Evolutionary conservation across 2,113 vertebrate genomes (phyloP).

Genomic region (Callionymus lyra): DNA sequence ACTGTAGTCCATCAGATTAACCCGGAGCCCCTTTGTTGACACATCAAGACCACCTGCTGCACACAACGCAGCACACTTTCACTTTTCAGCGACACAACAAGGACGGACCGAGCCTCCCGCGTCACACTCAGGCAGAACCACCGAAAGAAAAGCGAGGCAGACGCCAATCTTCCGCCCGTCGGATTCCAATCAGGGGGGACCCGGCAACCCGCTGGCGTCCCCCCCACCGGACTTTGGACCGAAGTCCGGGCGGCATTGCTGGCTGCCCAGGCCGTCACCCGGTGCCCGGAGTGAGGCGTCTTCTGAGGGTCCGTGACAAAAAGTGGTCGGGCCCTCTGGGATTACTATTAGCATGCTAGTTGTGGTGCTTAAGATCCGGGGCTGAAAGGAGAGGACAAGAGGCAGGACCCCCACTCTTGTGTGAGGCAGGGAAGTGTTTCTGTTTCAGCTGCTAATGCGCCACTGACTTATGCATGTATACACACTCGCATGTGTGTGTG

Average conservation of each 20-base stretch:
- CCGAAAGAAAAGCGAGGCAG: slow-evolving; percentile 28
- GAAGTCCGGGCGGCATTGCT: slow-evolving; percentile 54
- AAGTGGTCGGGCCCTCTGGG: slow-evolving; percentile 62
- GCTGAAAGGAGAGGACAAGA: slow-evolving; percentile 61
- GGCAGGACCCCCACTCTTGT: slow-evolving; percentile 48
- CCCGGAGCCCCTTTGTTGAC: slow-evolving; percentile 42
- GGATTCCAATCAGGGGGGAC: slow-evolving; percentile 33
- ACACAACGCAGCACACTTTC: slow-evolving; percentile 36
- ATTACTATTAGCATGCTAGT: slow-evolving; percentile 68
- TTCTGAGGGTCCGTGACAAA: slow-evolving; percentile 56
- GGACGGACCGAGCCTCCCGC: slow-evolving; percentile 33
- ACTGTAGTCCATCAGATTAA: slow-evolving; percentile 37
- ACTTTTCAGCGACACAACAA: slow-evolving; percentile 24
- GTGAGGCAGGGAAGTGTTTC: slow-evolving; percentile 59
- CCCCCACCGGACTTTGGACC: too few species aligned
- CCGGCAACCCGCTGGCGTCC: slow-evolving; percentile 53
- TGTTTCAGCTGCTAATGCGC: slow-evolving; percentile 65
- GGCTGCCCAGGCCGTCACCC: slow-evolving; percentile 59
- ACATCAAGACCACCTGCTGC: slow-evolving; percentile 52
- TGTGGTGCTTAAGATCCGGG: slow-evolving; percentile 67
- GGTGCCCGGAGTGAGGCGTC: slow-evolving; percentile 60
- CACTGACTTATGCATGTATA: slow-evolving; percentile 50
- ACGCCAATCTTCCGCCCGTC: slow-evolving; percentile 47
- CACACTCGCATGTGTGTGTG: slow-evolving; percentile 37
- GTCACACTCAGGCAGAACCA: slow-evolving; percentile 18